These are phyloP conservation scores for Cyphomyrus plagiostoma DNA, from an alignment of 2,113 vertebrate species.

Conservation along the genomic window DNA sequence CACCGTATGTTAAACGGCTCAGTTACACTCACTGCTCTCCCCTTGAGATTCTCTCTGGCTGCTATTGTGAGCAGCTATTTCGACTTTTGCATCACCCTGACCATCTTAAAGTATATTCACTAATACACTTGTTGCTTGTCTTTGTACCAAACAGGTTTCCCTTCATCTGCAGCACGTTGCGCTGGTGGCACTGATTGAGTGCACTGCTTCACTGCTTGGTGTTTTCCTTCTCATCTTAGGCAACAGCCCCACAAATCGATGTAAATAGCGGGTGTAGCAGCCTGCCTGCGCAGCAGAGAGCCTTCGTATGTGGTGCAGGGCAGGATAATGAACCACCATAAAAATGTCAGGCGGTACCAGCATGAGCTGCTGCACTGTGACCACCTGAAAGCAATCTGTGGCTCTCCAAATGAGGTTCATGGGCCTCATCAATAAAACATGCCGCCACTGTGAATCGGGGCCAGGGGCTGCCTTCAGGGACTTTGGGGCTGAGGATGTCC, in stretches of 20 bases:
- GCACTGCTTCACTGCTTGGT: background rate
- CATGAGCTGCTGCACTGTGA: background rate
- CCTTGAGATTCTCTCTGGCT: background rate
- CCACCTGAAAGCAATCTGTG: slow-evolving; percentile 23
- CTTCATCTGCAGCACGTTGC: background rate
- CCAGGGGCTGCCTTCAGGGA: background rate
- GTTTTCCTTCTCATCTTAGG: background rate
- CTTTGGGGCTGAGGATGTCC: background rate
- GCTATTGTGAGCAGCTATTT: background rate
- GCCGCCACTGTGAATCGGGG: slow-evolving; percentile 38
- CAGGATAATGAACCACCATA: slow-evolving; percentile 44
- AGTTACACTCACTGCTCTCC: background rate
- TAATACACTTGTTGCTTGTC: slow-evolving; percentile 1
- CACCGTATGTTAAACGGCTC: background rate
- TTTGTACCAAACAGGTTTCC: background rate
- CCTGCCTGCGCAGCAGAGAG: background rate
- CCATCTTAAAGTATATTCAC: background rate
- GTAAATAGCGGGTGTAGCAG: background rate
- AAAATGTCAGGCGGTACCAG: slow-evolving; percentile 47
- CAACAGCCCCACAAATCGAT: background rate
- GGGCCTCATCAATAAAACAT: slow-evolving; percentile 59
- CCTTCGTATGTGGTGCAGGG: background rate
- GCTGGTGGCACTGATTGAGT: background rate
- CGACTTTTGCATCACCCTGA: background rate
- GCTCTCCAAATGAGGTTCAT: slow-evolving; percentile 32